Evolutionary conservation across 2,797 vertebrate genomes (phyloP), one percentile per base, ranked within the genome.

Genomic region (Ibycter americanus): DNA sequence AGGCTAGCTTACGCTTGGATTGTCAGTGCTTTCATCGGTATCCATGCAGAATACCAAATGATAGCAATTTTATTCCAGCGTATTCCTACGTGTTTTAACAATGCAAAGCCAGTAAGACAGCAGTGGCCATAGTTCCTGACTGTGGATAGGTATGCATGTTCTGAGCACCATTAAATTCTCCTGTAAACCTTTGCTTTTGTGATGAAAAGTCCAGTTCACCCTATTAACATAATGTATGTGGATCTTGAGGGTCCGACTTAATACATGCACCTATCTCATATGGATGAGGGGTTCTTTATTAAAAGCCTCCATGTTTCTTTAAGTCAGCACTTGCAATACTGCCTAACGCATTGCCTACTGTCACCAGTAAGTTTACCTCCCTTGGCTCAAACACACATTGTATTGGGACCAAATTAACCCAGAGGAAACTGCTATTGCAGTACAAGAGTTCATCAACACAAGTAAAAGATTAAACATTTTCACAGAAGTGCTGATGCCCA

Each of bases 401-500:
- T 31, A 18, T 47, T 42, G 13, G 17, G 25, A 74, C 22, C 42
- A 93, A 82, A 83, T 68, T 68, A 91, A 90, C 46, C 49, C 10
- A 12, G 89, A 65, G 32, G 13, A 58, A 89, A 47, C 8, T 58
- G 10, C n/a, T 83, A 26, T 19, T 38, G 46, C 63, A 42, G 56
- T 72, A 63, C 59, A 82, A 49, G 77, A 10, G 67, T 59, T 93
- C 86, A 85, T 56, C 58, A 83, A 22, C 32, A 32, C 59, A 32
- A 83, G 96, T 93, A 76, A 97, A 97, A 96, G 56, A 97, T 91
- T 92, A 96, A 94, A 85, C 56, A 13, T n/a, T 67, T 92, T 59
- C 86, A 67, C 34, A 54, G 38, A 74, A 81, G 15, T 21, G 29
- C n/a, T 11, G 4, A 51, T 70, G 40, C 13, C 23, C 13, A 8